Evolutionary conservation across 2,888 invertebrate species (phyloP).

Genomic region (Tipula lateralis): DNA sequence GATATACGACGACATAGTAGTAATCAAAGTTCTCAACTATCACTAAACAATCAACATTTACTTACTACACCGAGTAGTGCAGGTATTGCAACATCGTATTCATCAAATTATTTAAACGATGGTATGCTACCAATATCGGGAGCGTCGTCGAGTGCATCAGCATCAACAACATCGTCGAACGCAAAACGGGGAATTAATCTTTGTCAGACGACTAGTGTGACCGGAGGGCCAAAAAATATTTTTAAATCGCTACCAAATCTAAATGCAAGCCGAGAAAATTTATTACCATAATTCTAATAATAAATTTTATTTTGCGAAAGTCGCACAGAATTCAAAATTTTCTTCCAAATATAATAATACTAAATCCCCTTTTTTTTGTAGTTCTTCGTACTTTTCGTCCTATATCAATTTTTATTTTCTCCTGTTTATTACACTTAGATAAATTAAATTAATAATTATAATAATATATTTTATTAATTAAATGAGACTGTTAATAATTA

Average conservation of each 20-base stretch:
- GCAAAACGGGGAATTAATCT: not conserved
- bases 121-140: not conserved
- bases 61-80: not conserved
- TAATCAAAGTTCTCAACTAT: not conserved
- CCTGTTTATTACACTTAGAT: not conserved
- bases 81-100: not conserved
- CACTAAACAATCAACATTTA: not conserved
- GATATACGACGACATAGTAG: slow-evolving; percentile 41
- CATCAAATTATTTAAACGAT: slow-evolving; percentile 20
- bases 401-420: not conserved
- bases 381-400: not conserved
- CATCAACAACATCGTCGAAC: not conserved
- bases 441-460: not conserved
- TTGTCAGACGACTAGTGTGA: not conserved
- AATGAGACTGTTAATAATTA: slow-evolving; percentile 25
- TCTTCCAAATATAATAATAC: not conserved
- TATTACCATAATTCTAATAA: slow-evolving; percentile 50
- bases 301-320: not conserved
- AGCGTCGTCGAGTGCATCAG: not conserved
- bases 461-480: slow-evolving; percentile 7
- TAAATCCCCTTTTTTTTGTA: not conserved
- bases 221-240: slow-evolving; percentile 36
- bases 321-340: not conserved
- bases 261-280: slow-evolving; percentile 62
- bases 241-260: slow-evolving; percentile 66